Conservation (phyloP, 2,888 invertebrate genomes). For the Epinotia demarniana region DNA sequence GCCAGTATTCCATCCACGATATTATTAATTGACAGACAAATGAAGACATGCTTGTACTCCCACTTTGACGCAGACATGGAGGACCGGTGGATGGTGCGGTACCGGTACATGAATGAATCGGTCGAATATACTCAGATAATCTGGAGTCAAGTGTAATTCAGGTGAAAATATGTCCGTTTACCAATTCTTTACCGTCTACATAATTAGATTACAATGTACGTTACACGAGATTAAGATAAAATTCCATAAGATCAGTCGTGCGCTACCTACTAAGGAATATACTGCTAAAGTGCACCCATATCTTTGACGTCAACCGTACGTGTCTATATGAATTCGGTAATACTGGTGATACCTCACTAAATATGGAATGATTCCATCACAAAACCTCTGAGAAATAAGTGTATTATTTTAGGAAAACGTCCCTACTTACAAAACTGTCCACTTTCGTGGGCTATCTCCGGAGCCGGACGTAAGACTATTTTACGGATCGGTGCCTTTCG, state of each 20-base stretch:
- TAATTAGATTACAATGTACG: not conserved
- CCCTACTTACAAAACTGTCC: constrained; percentile 50
- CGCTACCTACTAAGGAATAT: too few species aligned
- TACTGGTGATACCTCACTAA: not conserved
- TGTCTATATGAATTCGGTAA: not conserved
- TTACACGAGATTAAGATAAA: not conserved
- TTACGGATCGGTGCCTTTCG: constrained; percentile 61
- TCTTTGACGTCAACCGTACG: too few species aligned
- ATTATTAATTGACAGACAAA: too few species aligned
- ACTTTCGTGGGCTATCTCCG: constrained; percentile 56
- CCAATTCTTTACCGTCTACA: too few species aligned
- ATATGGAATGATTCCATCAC: not conserved
- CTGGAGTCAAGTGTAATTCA: not conserved
- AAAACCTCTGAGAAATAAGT: constrained; percentile 25
- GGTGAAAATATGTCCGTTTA: not conserved
- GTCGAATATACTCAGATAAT: not conserved
- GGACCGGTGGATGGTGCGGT: too few species aligned
- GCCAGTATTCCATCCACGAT: too few species aligned
- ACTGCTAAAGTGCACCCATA: too few species aligned
- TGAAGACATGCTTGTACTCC: too few species aligned
- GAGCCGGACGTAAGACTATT: constrained; percentile 62
- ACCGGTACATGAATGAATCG: not conserved
- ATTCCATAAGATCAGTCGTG: not conserved
- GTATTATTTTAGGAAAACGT: constrained; percentile 38
- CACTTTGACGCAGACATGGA: too few species aligned